Conservation (phyloP, 2,888 invertebrate genomes). For the Muscina levida region DNA sequence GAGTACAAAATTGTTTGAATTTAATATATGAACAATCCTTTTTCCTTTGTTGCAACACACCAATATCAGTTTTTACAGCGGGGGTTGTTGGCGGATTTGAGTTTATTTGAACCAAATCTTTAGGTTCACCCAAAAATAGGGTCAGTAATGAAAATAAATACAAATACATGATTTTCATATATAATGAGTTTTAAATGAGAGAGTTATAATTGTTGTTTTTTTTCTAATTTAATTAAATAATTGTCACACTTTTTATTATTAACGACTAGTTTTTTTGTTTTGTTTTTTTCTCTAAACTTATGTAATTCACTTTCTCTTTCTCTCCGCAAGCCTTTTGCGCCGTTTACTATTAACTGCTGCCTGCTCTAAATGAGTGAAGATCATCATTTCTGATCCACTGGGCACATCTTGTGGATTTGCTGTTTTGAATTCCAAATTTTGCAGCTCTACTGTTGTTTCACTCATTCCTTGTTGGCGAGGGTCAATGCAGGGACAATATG, state of each 20-base stretch:
- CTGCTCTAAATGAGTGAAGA: conserved; percentile 68
- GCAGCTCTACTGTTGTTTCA: neutral
- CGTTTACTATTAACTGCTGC: neutral
- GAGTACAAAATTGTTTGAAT: too few relatives aligned
- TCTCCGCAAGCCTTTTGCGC: neutral
- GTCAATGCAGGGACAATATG: conserved; percentile 79
- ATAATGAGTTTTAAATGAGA: neutral
- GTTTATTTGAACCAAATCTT: conserved; percentile 1
- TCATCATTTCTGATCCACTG: conserved; percentile 72
- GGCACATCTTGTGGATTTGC: neutral
- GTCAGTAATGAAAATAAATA: conserved; percentile 47
- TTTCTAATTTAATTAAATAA: conserved; percentile 7
- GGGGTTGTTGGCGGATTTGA: neutral
- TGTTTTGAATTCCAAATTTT: conserved; percentile 8
- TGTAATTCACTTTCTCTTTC: neutral
- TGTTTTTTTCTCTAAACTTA: conserved; percentile 5
- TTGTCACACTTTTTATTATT: conserved; percentile 7
- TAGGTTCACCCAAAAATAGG: conserved; percentile 41
- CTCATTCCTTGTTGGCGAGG: conserved; percentile 70
- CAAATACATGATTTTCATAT: conserved; percentile 39
- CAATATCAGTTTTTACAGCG: neutral
- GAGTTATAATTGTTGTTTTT: neutral
- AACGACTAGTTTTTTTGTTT: conserved; percentile 21
- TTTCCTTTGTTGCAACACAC: neutral
- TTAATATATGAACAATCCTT: too few relatives aligned